Conservation (phyloP, 1,140 invertebrate genomes). For the Drosophila kikkawai region DNA sequence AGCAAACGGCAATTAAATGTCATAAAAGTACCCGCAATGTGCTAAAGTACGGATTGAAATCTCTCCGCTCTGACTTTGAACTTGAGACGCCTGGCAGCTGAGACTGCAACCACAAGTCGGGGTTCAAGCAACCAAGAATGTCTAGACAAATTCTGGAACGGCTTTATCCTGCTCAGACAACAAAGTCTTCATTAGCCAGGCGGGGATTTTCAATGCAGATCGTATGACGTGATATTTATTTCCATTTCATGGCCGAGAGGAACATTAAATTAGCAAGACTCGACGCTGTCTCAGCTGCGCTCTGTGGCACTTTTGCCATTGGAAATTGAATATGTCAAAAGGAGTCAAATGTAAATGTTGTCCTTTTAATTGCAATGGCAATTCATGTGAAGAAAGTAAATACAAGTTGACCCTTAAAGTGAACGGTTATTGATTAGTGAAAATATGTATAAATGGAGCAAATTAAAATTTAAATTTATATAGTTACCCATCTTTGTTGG, state of each 20-base stretch:
- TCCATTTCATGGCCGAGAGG: constrained; percentile 43
- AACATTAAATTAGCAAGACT: constrained; percentile 27
- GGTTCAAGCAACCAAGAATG: constrained; percentile 43
- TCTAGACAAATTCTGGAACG: constrained; percentile 38
- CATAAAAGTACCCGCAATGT: constrained; percentile 28
- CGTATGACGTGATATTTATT: constrained; percentile 54
- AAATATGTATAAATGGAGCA: no score
- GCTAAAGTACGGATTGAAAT: constrained; percentile 38
- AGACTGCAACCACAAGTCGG: constrained; percentile 25
- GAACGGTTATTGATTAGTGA: no score
- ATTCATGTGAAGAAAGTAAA: not conserved
- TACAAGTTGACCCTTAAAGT: not conserved
- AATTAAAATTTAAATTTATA: no score
- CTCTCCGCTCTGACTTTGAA: constrained; percentile 26
- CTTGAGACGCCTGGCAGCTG: constrained; percentile 22
- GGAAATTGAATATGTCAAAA: not conserved
- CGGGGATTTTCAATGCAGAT: constrained; percentile 32
- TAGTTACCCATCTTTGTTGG: no score
- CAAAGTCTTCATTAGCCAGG: constrained; percentile 45
- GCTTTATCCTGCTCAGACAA: constrained; percentile 45
- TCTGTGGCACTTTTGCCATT: not conserved
- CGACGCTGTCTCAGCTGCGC: constrained; percentile 6
- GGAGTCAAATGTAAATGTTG: not conserved
- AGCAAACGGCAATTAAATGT: constrained; percentile 42
- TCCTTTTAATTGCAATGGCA: not conserved